phyloP scores from a whole-genome alignment of 2,888 invertebrate genomes.

The Eupithecia tripunctaria region DNA sequence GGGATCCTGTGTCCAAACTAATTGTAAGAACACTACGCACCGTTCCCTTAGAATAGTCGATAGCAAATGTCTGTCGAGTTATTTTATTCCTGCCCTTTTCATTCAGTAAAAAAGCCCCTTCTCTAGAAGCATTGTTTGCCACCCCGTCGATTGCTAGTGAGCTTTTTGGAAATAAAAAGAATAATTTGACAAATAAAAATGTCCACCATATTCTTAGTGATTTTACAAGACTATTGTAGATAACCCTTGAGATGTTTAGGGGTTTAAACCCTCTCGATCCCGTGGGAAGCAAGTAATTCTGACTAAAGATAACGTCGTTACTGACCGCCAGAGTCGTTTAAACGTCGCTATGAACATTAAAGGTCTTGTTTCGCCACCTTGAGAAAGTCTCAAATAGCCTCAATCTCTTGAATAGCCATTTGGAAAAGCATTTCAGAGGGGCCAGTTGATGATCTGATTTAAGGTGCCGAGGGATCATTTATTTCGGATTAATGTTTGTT shows the following conservation, averaged over 20 bases:
- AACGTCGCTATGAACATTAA: constrained; percentile 42
- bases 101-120: constrained; percentile 18
- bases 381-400: constrained; percentile 33
- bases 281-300: constrained; percentile 49
- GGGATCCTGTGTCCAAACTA: constrained; percentile 26
- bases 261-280: constrained; percentile 52
- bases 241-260: constrained; percentile 59
- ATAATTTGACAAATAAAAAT: constrained; percentile 45
- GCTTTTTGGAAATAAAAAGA: constrained; percentile 15
- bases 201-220: constrained; percentile 49
- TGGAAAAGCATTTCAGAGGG: constrained; percentile 17
- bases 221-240: constrained; percentile 62
- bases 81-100: constrained; percentile 3
- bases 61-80: constrained; percentile 12
- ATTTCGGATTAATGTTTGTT: constrained; percentile 3
- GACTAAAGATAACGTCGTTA: constrained; percentile 55
- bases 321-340: constrained; percentile 57
- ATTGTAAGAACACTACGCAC: constrained; percentile 29
- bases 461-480: constrained; percentile 23
- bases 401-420: constrained; percentile 29
- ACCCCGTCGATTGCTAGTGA: constrained; percentile 3
- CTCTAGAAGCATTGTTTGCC: constrained; percentile 17
- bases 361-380: constrained; percentile 36
- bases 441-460: constrained; percentile 18
- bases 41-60: constrained; percentile 20